These are phyloP conservation scores for Bradypus variegatus DNA, from an alignment of 2,797 vertebrate genomes.

Conservation along the genomic window DNA sequence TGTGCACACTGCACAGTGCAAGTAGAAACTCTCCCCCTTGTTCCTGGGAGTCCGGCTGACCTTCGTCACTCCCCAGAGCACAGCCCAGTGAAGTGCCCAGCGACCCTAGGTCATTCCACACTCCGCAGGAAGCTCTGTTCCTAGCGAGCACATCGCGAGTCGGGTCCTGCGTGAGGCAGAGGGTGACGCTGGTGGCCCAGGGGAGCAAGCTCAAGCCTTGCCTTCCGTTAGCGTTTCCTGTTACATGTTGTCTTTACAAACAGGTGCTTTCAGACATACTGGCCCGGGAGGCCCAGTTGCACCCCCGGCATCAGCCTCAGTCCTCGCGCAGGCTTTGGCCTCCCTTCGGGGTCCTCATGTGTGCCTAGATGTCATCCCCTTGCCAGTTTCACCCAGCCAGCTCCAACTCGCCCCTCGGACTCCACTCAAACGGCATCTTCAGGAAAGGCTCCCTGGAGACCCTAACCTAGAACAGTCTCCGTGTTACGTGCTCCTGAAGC, in stretches of 20 bases:
- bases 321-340: not conserved
- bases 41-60: not conserved
- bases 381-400: no score
- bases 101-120: not conserved
- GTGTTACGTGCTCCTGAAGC: not conserved
- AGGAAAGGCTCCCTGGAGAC: not conserved
- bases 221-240: rapidly evolving
- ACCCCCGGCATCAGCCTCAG: rapidly evolving
- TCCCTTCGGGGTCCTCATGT: not conserved
- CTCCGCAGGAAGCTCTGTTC: not conserved
- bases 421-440: not conserved
- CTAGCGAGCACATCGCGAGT: rapidly evolving
- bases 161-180: not conserved
- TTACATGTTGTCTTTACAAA: not conserved
- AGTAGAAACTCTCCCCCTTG: rapidly evolving
- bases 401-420: not conserved
- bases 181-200: not conserved
- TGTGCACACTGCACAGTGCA: no score
- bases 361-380: not conserved
- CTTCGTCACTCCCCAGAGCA: no score
- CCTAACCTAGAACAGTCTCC: no score
- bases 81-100: not conserved
- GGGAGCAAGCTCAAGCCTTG: not conserved
- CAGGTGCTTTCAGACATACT: not conserved
- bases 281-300: no score